Evolutionary conservation across 2,113 vertebrate genomes (phyloP).

Genomic region (Trematomus loennbergii): DNA sequence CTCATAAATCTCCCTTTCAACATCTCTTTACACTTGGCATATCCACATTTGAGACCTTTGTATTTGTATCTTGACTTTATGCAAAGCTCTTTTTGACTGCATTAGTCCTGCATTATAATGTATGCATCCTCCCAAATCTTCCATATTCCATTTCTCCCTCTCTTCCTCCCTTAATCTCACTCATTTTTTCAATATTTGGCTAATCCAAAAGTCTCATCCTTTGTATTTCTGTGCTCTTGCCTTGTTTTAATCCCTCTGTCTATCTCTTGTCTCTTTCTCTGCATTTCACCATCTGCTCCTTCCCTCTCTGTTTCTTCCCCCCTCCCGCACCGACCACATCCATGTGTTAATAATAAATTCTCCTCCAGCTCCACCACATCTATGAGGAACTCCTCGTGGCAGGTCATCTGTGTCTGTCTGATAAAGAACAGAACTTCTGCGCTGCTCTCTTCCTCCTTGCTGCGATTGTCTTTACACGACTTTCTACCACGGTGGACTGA

Average conservation of each 20-base stretch:
- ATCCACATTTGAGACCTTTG: too few species aligned
- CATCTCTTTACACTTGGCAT: background rate
- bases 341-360: constrained; percentile 74
- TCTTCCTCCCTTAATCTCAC: too few species aligned
- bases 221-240: constrained; percentile 14
- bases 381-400: constrained; percentile 73
- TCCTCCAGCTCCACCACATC: constrained; percentile 70
- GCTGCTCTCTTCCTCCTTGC: constrained; percentile 28
- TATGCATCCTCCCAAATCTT: too few species aligned
- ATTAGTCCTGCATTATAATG: too few species aligned
- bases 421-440: constrained; percentile 64
- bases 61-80: too few species aligned
- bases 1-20: background rate
- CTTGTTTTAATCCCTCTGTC: constrained; percentile 29
- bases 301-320: background rate
- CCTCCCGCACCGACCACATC: constrained; percentile 54
- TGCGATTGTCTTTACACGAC: constrained; percentile 30
- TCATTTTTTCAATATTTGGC: too few species aligned
- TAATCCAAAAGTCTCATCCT: constrained; percentile 1
- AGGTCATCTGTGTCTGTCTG: constrained; percentile 62
- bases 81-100: too few species aligned
- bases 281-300: constrained; percentile 36
- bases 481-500: constrained; percentile 20
- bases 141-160: too few species aligned
- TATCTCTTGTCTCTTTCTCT: constrained; percentile 29